These are phyloP conservation scores for Halictus ligatus DNA, from an alignment of 2,888 invertebrate genomes.

Conservation along the genomic window DNA sequence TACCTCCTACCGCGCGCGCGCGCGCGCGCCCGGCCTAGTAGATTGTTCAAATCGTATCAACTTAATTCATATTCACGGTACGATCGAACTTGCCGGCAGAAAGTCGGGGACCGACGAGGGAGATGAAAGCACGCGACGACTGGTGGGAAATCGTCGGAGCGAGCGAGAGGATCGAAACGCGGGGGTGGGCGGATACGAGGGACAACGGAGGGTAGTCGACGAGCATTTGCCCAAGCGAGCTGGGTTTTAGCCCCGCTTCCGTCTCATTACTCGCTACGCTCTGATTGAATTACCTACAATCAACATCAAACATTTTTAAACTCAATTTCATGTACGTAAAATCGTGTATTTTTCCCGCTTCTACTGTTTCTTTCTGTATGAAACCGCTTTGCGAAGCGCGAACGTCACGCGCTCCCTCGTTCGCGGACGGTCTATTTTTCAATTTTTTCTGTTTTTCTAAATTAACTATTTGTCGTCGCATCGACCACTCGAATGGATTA, in stretches of 20 bases:
- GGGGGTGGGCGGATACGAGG: slow-evolving; percentile 47
- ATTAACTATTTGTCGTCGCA: background rate
- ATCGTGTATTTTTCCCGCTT: slow-evolving; percentile 71
- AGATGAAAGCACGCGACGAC: slow-evolving; percentile 63
- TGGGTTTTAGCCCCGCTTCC: slow-evolving; percentile 79
- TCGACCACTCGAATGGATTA: background rate
- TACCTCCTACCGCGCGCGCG: slow-evolving; percentile 57
- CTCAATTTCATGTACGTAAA: slow-evolving; percentile 77
- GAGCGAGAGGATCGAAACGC: slow-evolving; percentile 43
- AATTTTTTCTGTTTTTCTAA: slow-evolving; percentile 6
- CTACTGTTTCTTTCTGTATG: slow-evolving; percentile 67
- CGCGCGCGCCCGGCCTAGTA: slow-evolving; percentile 61
- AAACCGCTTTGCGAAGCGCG: slow-evolving; percentile 65
- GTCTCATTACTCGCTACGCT: slow-evolving; percentile 81
- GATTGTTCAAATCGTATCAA: slow-evolving; percentile 79
- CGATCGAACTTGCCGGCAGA: slow-evolving; percentile 75
- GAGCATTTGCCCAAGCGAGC: slow-evolving; percentile 77
- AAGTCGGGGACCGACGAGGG: slow-evolving; percentile 73
- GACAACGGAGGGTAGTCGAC: slow-evolving; percentile 66
- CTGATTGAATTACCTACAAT: slow-evolving; percentile 82
- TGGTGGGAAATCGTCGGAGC: slow-evolving; percentile 44
- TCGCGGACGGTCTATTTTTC: slow-evolving; percentile 52
- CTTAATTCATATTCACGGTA: slow-evolving; percentile 80
- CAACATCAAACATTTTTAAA: slow-evolving; percentile 82
- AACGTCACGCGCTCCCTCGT: slow-evolving; percentile 12